These are phyloP conservation scores for Amazona ochrocephala DNA, from an alignment of 2,797 vertebrate species.

Conservation along the genomic window DNA sequence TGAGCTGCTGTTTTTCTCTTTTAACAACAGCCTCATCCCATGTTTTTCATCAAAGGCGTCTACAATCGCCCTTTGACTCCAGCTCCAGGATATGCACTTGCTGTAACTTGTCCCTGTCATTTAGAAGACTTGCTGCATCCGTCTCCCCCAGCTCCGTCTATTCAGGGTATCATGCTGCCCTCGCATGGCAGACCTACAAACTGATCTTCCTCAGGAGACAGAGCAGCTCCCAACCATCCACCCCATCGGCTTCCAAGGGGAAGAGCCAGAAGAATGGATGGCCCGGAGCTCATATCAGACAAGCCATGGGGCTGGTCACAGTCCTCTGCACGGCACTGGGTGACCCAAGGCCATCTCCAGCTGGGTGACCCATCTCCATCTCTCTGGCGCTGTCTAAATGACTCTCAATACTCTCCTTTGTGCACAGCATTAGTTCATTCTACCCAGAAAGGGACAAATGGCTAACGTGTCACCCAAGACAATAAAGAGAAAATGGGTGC, in stretches of 20 bases:
- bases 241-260: accelerated
- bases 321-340: background rate
- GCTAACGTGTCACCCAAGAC: background rate
- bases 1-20: background rate
- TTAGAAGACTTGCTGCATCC: background rate
- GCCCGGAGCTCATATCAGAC: background rate
- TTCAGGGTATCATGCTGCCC: conserved; percentile 47
- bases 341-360: background rate
- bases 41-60: background rate
- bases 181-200: conserved; percentile 29
- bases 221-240: background rate
- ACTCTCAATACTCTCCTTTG: background rate
- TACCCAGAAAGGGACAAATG: background rate
- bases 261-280: background rate
- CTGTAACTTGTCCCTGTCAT: background rate
- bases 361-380: background rate
- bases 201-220: background rate
- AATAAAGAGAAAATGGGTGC: accelerated
- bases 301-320: background rate
- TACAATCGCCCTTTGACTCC: background rate
- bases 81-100: background rate
- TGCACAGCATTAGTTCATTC: background rate
- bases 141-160: background rate
- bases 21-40: conserved; percentile 2
- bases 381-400: background rate